phyloP scores from a whole-genome alignment of 2,113 vertebrate genomes.

The Antigone vipio region DNA sequence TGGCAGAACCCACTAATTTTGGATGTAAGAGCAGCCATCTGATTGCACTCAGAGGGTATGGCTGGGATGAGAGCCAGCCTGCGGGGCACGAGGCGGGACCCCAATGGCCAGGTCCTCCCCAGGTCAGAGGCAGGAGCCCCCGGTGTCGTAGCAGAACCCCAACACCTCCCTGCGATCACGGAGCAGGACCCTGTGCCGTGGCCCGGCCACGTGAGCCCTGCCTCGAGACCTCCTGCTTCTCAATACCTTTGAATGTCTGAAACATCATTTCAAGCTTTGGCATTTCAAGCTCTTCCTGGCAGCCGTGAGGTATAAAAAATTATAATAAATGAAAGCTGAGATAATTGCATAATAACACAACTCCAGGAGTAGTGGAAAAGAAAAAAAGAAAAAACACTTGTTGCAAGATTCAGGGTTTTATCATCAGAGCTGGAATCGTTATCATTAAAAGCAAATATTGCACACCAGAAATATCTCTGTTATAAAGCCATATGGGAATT shows the following conservation, averaged over 20 bases:
- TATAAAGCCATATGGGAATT: conserved; percentile 31
- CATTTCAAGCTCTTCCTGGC: not conserved
- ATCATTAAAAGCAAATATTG: conserved; percentile 49
- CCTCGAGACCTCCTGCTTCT: fast-evolving
- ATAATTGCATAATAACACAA: not conserved
- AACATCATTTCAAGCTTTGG: not conserved
- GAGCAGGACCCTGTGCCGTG: fast-evolving
- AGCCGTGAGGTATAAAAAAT: not conserved
- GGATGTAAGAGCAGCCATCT: not conserved
- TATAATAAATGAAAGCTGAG: not conserved
- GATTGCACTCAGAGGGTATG: fast-evolving
- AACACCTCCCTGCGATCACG: fast-evolving
- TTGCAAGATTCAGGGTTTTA: not conserved
- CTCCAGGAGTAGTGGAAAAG: not conserved
- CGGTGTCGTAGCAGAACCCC: not conserved
- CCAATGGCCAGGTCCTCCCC: not conserved
- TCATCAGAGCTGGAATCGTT: not conserved
- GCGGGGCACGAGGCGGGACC: too few species aligned
- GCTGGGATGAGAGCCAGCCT: not conserved
- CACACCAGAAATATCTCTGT: conserved; percentile 6
- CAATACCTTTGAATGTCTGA: not conserved
- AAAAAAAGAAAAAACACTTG: not conserved
- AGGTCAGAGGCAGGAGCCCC: not conserved
- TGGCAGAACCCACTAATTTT: not conserved
- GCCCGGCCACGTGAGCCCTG: not conserved